Evolutionary conservation across 1,140 invertebrate genomes (phyloP).

Genomic region (Calephelis virginiensis): DNA sequence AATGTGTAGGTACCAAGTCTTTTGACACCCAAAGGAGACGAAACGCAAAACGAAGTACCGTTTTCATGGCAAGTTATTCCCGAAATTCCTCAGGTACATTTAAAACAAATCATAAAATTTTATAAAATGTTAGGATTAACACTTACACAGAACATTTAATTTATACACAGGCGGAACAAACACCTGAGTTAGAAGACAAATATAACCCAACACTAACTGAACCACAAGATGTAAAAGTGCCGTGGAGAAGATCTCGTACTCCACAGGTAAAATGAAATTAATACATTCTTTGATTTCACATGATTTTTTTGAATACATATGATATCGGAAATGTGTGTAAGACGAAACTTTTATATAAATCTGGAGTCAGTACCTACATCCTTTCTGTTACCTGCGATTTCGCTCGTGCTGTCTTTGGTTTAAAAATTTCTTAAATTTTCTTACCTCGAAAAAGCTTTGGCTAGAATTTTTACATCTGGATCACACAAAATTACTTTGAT

Average conservation of each 20-base stretch:
- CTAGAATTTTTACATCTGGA: too few species aligned
- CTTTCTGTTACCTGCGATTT: too few species aligned
- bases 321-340: too few species aligned
- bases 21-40: constrained; percentile 45
- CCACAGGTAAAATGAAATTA: constrained; percentile 50
- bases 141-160: constrained; percentile 1
- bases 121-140: constrained; percentile 2
- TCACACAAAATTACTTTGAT: too few species aligned
- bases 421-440: too few species aligned
- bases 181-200: constrained; percentile 62
- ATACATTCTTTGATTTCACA: too few species aligned
- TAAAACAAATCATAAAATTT: constrained; percentile 25
- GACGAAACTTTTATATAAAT: too few species aligned
- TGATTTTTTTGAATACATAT: too few species aligned
- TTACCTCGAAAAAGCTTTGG: too few species aligned
- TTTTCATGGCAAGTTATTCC: constrained; percentile 69
- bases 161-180: constrained; percentile 60
- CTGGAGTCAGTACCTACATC: too few species aligned
- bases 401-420: too few species aligned
- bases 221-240: constrained; percentile 44
- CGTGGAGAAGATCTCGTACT: constrained; percentile 60
- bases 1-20: constrained; percentile 47
- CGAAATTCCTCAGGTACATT: constrained; percentile 69
- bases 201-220: constrained; percentile 63
- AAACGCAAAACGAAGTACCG: constrained; percentile 52